These are phyloP conservation scores for Drosophila pseudoananassae DNA, from an alignment of 1,140 invertebrate species.

Conservation along the genomic window DNA sequence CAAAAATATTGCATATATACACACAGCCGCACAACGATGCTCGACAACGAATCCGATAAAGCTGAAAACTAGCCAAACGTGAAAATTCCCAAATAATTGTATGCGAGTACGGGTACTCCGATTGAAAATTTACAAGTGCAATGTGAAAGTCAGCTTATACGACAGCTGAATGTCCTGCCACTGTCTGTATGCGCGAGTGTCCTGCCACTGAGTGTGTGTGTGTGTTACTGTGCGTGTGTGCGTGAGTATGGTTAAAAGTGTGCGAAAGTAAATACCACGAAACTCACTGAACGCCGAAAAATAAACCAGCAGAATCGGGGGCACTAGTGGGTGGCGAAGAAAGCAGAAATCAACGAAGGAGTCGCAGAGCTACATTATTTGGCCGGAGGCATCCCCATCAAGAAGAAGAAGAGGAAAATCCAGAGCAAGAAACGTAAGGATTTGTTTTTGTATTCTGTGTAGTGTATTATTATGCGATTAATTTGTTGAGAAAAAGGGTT, in stretches of 20 bases:
- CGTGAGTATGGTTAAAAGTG: constrained; percentile 33
- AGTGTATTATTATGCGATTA: constrained; percentile 9
- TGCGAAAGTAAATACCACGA: constrained; percentile 76
- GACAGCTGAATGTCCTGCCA: constrained; percentile 41
- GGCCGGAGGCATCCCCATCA: constrained; percentile 47
- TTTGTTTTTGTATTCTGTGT: constrained; percentile 36
- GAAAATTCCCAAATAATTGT: constrained; percentile 20
- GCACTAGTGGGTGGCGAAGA: not conserved
- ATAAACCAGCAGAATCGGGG: constrained; percentile 50
- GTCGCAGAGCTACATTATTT: constrained; percentile 43
- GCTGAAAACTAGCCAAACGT: constrained; percentile 52
- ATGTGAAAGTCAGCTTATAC: constrained; percentile 66
- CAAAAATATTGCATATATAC: constrained; percentile 71
- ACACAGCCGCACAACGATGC: constrained; percentile 45
- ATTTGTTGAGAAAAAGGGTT: constrained; percentile 32
- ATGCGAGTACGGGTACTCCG: constrained; percentile 6
- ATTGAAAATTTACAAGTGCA: constrained; percentile 60
- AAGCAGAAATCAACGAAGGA: constrained; percentile 37
- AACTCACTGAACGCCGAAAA: constrained; percentile 71
- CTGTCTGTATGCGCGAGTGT: constrained; percentile 33
- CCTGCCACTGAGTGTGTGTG: constrained; percentile 9
- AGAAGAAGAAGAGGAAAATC: constrained; percentile 35
- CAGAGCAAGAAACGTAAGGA: constrained; percentile 40
- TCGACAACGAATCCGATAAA: constrained; percentile 35
- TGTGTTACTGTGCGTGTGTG: constrained; percentile 19